Base-by-base conservation (phyloP, 1,140 invertebrate genomes). In the Drosophila punjabiensis region DNA sequence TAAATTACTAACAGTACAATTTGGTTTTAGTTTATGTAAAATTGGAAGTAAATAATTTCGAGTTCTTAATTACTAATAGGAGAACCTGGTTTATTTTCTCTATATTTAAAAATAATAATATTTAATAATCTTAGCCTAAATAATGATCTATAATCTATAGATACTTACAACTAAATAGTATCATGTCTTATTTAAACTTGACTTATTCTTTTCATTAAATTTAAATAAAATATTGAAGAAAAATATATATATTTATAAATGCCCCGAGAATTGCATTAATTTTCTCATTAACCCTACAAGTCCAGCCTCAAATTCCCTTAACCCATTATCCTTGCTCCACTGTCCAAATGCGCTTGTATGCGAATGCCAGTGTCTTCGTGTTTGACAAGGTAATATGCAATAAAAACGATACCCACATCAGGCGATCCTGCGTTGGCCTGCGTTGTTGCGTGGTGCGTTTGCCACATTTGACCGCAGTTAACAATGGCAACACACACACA, bases 391-490 rank as follows among this genome's bases (percentile, higher is more conserved):
- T 89, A 90, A 90, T 89, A 79, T 89, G 85, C 85, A 90, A 89
- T 89, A 89, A 89, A 89, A 90, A 73, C 86, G 85, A 90, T 89
- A 89, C 79, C 81, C 65, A 28, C 55, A 58, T 58, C 55, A 58
- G 55, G 20, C 61, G 48, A 41, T 63, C 63, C 74, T 68, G 78
- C 24, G 24, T 24, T 24, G 1, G 24, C 24, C 24, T 24, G 24
- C 85, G 48, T 50, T n/a, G 71, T 61, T 62, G 71, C 68, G 86
- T 90, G 80, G 80, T 82, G 86, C 82, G 67, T 82, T 58, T 78
- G 63, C 59, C 79, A 89, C 86, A 80, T 85, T 89, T 89, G 86
- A 89, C 86, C 86, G 86, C 82, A 90, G 79, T 90, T 90, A 90
- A 90, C 79, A 89, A 77, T 76, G 79, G 76, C 83, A 33, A 70